Conservation (phyloP, 2,888 invertebrate species). For the Hoplodrina ambigua region DNA sequence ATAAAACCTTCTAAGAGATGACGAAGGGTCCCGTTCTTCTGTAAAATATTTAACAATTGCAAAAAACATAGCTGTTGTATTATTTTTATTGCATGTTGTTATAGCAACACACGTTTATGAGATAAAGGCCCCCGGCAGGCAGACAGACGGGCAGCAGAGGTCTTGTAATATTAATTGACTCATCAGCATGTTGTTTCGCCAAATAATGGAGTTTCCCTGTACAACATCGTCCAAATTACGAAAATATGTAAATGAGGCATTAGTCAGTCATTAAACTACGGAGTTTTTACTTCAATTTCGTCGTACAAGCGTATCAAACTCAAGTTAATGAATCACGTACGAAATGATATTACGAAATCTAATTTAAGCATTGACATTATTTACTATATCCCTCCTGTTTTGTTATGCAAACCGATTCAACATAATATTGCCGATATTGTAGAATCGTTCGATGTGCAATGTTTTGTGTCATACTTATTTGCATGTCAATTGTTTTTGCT, state of each 20-base stretch:
- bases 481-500: conserved; percentile 37
- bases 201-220: conserved; percentile 35
- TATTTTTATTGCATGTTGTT: too few relatives aligned
- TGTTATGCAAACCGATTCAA: conserved; percentile 44
- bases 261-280: conserved; percentile 33
- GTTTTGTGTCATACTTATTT: conserved; percentile 50
- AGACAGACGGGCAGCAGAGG: too few relatives aligned
- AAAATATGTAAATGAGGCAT: conserved; percentile 22
- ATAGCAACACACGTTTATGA: too few relatives aligned
- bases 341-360: conserved; percentile 56
- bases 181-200: conserved; percentile 6
- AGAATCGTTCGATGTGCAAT: conserved; percentile 22
- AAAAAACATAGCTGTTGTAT: too few relatives aligned
- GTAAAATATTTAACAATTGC: too few relatives aligned
- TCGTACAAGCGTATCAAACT: conserved; percentile 14
- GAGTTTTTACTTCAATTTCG: conserved; percentile 33
- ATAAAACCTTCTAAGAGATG: too few relatives aligned
- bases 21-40: too few relatives aligned
- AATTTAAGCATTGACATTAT: conserved; percentile 49
- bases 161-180: not conserved
- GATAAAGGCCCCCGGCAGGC: too few relatives aligned
- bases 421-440: conserved; percentile 28
- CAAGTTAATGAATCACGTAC: conserved; percentile 49
- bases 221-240: not conserved
- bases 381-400: conserved; percentile 21